phyloP scores from a whole-genome alignment of 2,113 vertebrate genomes.

The Globicephala melas region DNA sequence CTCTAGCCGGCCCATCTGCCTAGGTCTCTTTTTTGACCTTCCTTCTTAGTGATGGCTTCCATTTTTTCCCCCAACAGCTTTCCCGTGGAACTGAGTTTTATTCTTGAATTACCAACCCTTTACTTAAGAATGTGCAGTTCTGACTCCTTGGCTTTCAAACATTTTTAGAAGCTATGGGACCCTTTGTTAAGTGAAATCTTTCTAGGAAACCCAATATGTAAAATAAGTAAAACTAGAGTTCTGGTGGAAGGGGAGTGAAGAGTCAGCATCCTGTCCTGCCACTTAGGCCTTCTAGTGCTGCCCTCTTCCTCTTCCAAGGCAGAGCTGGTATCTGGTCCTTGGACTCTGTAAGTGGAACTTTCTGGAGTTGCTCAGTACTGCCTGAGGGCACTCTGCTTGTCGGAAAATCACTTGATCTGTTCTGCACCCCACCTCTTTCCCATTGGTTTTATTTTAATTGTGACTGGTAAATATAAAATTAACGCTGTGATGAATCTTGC shows the following conservation, averaged over 20 bases:
- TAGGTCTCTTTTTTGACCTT: background rate
- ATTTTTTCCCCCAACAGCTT: background rate
- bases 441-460: conserved; percentile 2
- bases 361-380: background rate
- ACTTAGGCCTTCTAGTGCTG: background rate
- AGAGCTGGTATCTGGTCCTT: background rate
- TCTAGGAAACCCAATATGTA: background rate
- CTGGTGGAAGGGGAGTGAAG: background rate
- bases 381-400: background rate
- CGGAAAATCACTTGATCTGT: background rate
- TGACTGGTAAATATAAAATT: conserved; percentile 27
- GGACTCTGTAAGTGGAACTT: background rate
- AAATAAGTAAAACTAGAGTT: background rate
- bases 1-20: background rate
- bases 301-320: background rate
- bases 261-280: background rate
- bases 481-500: background rate
- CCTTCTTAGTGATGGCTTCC: background rate
- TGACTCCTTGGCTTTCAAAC: background rate
- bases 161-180: background rate
- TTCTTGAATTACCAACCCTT: background rate
- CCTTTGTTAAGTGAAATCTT: background rate
- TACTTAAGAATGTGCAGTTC: background rate
- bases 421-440: background rate
- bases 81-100: background rate